phyloP scores from a whole-genome alignment of 1,140 invertebrate genomes.

The Penaeus indicus region DNA sequence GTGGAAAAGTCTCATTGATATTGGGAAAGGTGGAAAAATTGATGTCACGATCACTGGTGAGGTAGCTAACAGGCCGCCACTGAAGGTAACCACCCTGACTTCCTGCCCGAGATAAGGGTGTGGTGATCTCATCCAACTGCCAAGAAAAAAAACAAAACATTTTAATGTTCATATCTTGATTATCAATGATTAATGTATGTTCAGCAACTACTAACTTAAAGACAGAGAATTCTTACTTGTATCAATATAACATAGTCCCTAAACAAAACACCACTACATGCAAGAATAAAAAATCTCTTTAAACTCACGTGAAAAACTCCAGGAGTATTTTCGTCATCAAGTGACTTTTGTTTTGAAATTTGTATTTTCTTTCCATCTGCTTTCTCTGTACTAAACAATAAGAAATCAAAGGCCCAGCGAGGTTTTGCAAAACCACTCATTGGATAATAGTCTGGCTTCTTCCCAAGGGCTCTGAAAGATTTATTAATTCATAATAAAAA shows the following conservation, averaged over 20 bases:
- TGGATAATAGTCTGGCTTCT: not conserved
- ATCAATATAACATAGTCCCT: no score
- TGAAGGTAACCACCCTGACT: constrained; percentile 40
- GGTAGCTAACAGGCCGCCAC: constrained; percentile 56
- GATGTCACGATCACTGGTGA: constrained; percentile 32
- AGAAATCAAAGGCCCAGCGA: constrained; percentile 45
- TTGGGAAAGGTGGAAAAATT: constrained; percentile 30
- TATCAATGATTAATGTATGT: no score
- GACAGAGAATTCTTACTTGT: no score
- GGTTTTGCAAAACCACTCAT: constrained; percentile 37
- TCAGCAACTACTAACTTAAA: no score
- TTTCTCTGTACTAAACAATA: constrained; percentile 9
- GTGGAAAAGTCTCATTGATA: constrained; percentile 2
- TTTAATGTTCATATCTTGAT: no score
- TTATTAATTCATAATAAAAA: no score
- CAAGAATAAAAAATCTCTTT: no score
- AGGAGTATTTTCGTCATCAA: constrained; percentile 54
- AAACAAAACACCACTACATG: no score
- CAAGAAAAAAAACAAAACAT: no score
- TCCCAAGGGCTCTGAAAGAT: not conserved
- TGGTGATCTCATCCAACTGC: constrained; percentile 41
- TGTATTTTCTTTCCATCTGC: constrained; percentile 8
- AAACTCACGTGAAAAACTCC: constrained; percentile 53
- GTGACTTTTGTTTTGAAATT: constrained; percentile 18
- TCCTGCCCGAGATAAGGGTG: not conserved